Percentiles rank a stretch among this genome's conserved stretches.
Conservation (phyloP, 2,888 invertebrate species). For the Xylota sylvarum region DNA sequence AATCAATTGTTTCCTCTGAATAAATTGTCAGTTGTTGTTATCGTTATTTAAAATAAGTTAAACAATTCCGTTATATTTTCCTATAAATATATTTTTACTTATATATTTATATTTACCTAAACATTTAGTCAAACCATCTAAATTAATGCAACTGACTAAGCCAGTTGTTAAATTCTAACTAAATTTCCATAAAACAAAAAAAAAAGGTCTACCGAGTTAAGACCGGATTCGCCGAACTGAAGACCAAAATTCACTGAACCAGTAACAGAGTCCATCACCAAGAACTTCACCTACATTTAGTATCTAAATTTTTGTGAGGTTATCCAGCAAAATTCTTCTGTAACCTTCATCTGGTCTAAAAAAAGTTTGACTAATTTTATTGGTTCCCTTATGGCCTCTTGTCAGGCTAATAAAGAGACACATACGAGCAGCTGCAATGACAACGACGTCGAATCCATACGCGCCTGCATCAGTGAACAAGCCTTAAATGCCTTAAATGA, state of each 20-base stretch:
- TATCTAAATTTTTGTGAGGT: slow-evolving; percentile 1
- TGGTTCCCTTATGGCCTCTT: slow-evolving; percentile 48
- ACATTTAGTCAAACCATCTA: slow-evolving; percentile 29
- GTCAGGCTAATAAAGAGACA: background rate
- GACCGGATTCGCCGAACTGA: background rate
- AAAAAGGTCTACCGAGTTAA: slow-evolving; percentile 11
- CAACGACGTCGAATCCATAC: slow-evolving; percentile 78
- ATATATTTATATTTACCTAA: slow-evolving; percentile 37
- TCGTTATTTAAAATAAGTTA: slow-evolving; percentile 53
- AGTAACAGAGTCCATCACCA: slow-evolving; percentile 7
- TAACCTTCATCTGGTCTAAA: slow-evolving; percentile 16
- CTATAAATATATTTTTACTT: slow-evolving; percentile 50
- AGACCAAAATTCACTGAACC: background rate
- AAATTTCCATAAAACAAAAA: slow-evolving; percentile 41
- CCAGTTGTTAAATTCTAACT: slow-evolving; percentile 34
- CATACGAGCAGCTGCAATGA: slow-evolving; percentile 60
- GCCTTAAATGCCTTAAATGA: slow-evolving; percentile 94
- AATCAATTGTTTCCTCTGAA: slow-evolving; percentile 39
- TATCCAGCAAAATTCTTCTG: slow-evolving; percentile 29
- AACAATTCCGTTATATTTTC: slow-evolving; percentile 42
- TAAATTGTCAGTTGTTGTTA: slow-evolving; percentile 59
- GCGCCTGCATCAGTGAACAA: slow-evolving; percentile 90
- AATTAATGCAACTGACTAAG: slow-evolving; percentile 45
- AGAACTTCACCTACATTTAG: background rate
- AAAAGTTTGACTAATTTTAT: slow-evolving; percentile 9